phyloP scores from a whole-genome alignment of 2,797 vertebrate genomes.

The Macropodus opercularis region DNA sequence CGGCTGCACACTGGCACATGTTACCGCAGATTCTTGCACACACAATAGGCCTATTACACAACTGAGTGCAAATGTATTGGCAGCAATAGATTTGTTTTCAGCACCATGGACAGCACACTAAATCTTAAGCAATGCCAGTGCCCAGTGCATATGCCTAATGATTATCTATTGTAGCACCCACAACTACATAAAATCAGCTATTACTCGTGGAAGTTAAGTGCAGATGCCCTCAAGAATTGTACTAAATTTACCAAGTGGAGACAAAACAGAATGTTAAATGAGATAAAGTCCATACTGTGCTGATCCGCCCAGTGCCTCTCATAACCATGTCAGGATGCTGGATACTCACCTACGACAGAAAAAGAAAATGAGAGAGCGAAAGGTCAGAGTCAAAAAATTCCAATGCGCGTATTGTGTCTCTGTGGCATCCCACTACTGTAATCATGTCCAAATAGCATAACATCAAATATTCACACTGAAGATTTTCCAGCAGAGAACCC shows the following conservation, averaged over 20 bases:
- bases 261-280: constrained; percentile 27
- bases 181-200: constrained; percentile 51
- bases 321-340: constrained; percentile 22
- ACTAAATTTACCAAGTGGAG: constrained; percentile 32
- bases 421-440: too few species aligned
- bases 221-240: constrained; percentile 48
- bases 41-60: constrained; percentile 75
- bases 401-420: background rate
- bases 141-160: constrained; percentile 64
- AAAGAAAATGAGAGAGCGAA: constrained; percentile 17
- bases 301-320: constrained; percentile 29
- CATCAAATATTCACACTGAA: background rate
- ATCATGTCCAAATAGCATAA: background rate
- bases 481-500: constrained; percentile 1
- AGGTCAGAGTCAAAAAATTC: constrained; percentile 28
- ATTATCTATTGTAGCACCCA: constrained; percentile 61
- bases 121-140: constrained; percentile 59
- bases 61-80: constrained; percentile 64
- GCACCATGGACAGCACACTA: constrained; percentile 72
- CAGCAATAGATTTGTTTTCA: constrained; percentile 74
- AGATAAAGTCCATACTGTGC: constrained; percentile 44
- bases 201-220: constrained; percentile 61
- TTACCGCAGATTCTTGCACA: constrained; percentile 66
- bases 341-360: constrained; percentile 68
- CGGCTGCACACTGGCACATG: constrained; percentile 62